These are phyloP conservation scores for Psettodes erumei DNA, from an alignment of 2,113 vertebrate species.

Conservation along the genomic window DNA sequence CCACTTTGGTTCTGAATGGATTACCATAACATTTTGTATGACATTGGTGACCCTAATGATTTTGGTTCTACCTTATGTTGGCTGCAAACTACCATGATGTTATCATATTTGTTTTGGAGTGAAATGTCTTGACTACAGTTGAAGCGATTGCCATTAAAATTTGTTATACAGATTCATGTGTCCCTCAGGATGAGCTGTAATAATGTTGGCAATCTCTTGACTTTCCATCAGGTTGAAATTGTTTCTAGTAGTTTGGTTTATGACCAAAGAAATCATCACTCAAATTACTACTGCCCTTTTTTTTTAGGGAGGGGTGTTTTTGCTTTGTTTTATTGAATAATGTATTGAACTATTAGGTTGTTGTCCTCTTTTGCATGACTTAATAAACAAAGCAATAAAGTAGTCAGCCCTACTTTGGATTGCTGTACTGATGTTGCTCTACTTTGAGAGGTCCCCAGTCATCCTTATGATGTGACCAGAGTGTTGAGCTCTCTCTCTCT, in stretches of 20 bases:
- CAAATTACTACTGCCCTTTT: neutral
- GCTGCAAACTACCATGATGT: no score
- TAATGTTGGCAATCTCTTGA: neutral
- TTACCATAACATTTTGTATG: neutral
- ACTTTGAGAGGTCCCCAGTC: slow-evolving; percentile 81
- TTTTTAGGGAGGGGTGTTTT: neutral
- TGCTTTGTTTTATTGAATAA: slow-evolving; percentile 27
- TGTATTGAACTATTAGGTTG: slow-evolving; percentile 37
- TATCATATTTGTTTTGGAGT: neutral
- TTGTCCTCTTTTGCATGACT: slow-evolving; percentile 75
- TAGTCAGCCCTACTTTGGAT: slow-evolving; percentile 81
- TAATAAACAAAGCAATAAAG: slow-evolving; percentile 74
- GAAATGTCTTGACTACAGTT: neutral
- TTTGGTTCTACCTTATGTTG: neutral
- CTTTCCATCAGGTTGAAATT: neutral
- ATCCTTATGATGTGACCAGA: slow-evolving; percentile 67
- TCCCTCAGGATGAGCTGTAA: no score
- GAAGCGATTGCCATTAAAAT: neutral
- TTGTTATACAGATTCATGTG: neutral
- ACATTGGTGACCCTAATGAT: neutral
- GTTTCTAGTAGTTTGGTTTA: no score
- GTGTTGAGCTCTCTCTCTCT: slow-evolving; percentile 62
- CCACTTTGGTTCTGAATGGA: no score
- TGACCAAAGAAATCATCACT: no score
- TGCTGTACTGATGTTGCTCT: slow-evolving; percentile 73